phyloP scores from a whole-genome alignment of 2,888 invertebrate genomes.

The Drosophila hamatofila region DNA sequence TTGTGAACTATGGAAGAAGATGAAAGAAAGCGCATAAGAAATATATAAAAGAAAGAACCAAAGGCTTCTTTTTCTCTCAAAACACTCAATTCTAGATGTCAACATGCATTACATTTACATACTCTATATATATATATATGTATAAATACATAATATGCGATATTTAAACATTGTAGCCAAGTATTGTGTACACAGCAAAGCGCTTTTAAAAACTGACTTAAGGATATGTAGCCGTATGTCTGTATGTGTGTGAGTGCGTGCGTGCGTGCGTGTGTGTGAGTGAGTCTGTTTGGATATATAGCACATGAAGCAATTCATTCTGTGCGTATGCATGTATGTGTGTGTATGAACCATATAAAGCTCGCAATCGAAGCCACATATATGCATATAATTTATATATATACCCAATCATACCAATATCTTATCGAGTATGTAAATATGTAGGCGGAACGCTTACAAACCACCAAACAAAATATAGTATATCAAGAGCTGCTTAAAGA shows the following conservation, averaged over 20 bases:
- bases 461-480: conserved; percentile 17
- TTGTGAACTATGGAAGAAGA: conserved; percentile 43
- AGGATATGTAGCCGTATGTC: conserved; percentile 33
- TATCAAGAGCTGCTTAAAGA: conserved; percentile 27
- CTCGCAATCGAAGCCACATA: conserved; percentile 15
- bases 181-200: conserved; percentile 51
- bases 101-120: conserved; percentile 67
- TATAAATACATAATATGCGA: conserved; percentile 50
- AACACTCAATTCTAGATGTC: conserved; percentile 72
- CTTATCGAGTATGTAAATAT: conserved; percentile 54
- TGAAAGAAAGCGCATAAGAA: conserved; percentile 16
- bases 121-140: conserved; percentile 43
- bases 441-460: conserved; percentile 30
- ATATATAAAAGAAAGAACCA: conserved; percentile 22
- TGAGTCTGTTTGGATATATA: conserved; percentile 7
- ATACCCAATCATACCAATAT: conserved; percentile 49
- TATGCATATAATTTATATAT: conserved; percentile 19
- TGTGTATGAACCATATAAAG: not conserved
- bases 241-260: conserved; percentile 12
- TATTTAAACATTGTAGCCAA: conserved; percentile 55
- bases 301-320: conserved; percentile 29
- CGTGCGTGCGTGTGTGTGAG: not conserved
- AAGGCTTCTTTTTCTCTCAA: conserved; percentile 40
- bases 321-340: conserved; percentile 24
- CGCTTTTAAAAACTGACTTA: conserved; percentile 55